Base-by-base conservation (phyloP, 2,113 vertebrate species). In the Vidua chalybeata region DNA sequence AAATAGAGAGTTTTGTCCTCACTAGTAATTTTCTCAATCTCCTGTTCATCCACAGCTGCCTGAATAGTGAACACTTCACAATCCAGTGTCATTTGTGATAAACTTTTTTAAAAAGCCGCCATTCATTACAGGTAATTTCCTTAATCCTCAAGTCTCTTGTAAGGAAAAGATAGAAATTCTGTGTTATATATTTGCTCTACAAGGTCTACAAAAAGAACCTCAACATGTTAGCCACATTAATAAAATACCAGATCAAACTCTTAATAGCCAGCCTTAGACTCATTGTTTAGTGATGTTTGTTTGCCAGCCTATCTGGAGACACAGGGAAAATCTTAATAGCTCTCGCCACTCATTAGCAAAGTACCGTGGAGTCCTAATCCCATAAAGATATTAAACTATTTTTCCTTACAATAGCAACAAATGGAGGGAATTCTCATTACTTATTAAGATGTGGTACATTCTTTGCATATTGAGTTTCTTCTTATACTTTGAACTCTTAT, bases 261-360 rank as follows among this genome's bases (percentile, higher is more conserved):
- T 85, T 81, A 92, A 93, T 13, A 74, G 93, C 67, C 63, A 48
- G 35, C 59, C 69, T 68, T 84, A 77, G 93, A 86, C 63, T 79
- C 67, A 78, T 93, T 96, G 68, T 92, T 93, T 95, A 96, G 76
- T 90, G 85, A 87, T 74, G 69, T 73, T 95, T 92, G 87, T 91
- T 95, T 96, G 74, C 68, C 80, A 80, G 86, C 48, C 81, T 88
- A 89, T 95, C 94, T 97, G 90, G 91, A 97, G 94, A 96, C 85
- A 93, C 33, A 91, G 93, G 87, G 85, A 93, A 93, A 94, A 90
- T 84, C 93, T 93, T 82, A 95, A 93, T 87, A 94, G 94, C 87
- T 90, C 89, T 89, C 90, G 63, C 83, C 91, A 94, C 58, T 96
- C 94, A 96, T 97, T 95, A 96, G 83, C 73, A 89, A 94, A 96